A percentile compares a stretch with the other conserved stretches of the same genome.
Conservation (phyloP, 1,140 invertebrate genomes). For the Calliphora vicina region DNA sequence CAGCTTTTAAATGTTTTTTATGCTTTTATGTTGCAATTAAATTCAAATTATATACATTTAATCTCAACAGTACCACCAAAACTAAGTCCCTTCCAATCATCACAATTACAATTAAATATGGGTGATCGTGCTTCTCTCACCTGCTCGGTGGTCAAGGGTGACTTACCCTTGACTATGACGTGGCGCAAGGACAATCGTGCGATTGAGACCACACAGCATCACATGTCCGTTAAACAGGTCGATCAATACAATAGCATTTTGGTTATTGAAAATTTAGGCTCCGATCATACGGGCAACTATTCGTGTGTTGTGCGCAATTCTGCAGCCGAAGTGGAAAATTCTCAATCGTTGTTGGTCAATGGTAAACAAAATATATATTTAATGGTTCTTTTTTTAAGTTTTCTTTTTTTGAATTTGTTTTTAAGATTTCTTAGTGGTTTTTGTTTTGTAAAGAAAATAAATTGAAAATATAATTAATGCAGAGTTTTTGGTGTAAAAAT, state of each 20-base stretch:
- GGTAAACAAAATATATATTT: conserved; percentile 70
- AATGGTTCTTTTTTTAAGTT: neutral
- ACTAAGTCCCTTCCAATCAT: conserved; percentile 79
- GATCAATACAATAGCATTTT: conserved; percentile 81
- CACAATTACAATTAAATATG: conserved; percentile 76
- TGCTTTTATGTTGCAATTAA: neutral
- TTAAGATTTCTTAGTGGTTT: neutral
- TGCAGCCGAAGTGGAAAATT: conserved; percentile 76
- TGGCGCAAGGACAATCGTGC: conserved; percentile 80
- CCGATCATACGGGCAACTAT: conserved; percentile 80
- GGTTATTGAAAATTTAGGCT: conserved; percentile 79
- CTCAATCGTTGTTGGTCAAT: conserved; percentile 79
- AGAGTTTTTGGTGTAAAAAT: too few species aligned
- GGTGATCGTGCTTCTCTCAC: conserved; percentile 79
- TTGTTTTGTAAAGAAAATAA: neutral
- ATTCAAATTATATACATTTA: neutral
- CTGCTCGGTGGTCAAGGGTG: conserved; percentile 81
- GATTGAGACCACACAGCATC: conserved; percentile 70
- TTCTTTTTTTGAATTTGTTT: neutral
- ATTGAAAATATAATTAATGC: neutral
- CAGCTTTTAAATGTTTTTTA: neutral
- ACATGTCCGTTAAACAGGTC: conserved; percentile 74
- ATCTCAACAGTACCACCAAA: conserved; percentile 77
- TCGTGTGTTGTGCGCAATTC: conserved; percentile 77
- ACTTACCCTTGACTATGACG: conserved; percentile 76